These are phyloP conservation scores for Sebastes fasciatus DNA, from an alignment of 2,113 vertebrate genomes.

Conservation along the genomic window DNA sequence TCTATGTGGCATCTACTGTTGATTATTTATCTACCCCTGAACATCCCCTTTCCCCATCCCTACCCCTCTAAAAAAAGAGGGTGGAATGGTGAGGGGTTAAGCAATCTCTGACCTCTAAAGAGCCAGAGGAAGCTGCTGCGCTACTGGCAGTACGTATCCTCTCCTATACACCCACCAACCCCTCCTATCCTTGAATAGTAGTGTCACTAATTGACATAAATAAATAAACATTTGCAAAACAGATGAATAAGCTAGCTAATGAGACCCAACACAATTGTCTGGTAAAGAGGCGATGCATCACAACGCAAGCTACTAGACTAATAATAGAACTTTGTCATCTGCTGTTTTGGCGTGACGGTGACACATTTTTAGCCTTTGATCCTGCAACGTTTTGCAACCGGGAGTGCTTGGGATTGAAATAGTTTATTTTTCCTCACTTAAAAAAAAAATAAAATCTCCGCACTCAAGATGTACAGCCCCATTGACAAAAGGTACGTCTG, in stretches of 20 bases:
- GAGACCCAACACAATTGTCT: constrained; percentile 42
- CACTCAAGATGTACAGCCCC: neutral
- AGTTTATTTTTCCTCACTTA: neutral
- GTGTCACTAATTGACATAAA: constrained; percentile 48
- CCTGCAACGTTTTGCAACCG: constrained; percentile 26
- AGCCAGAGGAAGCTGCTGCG: constrained; percentile 24
- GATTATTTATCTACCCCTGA: too few relatives aligned
- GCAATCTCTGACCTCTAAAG: constrained; percentile 44
- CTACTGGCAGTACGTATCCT: constrained; percentile 15
- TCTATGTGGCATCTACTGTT: too few relatives aligned
- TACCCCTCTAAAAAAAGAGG: too few relatives aligned
- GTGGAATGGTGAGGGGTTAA: neutral
- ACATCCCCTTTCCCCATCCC: too few relatives aligned
- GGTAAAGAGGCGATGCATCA: constrained; percentile 35
- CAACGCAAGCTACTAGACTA: constrained; percentile 42
- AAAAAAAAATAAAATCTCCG: neutral
- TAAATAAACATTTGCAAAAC: constrained; percentile 37
- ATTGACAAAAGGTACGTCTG: constrained; percentile 35
- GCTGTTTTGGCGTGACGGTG: constrained; percentile 51
- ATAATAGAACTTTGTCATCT: constrained; percentile 63
- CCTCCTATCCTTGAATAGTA: constrained; percentile 21
- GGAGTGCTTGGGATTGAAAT: constrained; percentile 48
- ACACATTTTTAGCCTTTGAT: constrained; percentile 71
- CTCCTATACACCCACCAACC: neutral
- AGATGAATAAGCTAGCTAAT: constrained; percentile 57